Evolutionary conservation across 2,797 vertebrate genomes (phyloP), one percentile per base, ranked within the genome.

Genomic region (Orientallactaga sibirica): DNA sequence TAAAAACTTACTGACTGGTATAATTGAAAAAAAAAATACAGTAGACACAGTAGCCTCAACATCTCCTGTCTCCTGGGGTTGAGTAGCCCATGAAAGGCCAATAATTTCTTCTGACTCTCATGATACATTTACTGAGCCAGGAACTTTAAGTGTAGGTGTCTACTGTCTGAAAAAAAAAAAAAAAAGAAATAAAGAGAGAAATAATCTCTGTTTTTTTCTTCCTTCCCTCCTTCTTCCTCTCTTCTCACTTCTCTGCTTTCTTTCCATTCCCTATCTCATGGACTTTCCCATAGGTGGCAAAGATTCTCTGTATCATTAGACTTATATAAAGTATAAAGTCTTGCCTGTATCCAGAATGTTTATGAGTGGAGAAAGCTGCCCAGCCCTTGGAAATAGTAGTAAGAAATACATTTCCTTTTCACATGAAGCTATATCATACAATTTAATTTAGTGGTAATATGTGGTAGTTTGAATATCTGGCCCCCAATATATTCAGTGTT

Each of bases 391-490:
- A 5, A 75, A n/a, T 0, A 2, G 0, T 29, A 14, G 37, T 64
- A 68, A 43, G 43, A 81, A 90, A 78, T 11, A 41, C 29, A 64
- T 41, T 79, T 73, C 11, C 27, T 92, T 89, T 86, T 91, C 68
- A 91, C 2, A 15, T 7, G 70, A 86, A 91, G 58, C 18, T 84
- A 62, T 25, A 52, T 33, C 48, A 70, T 43, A 79, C 9, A 93
- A 76, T 20, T 84, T 75, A 73, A 12, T 18, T 90, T 91, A 58
- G 64, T 22, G 25, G 55, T 75, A 68, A 70, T 66, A 43, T 43
- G 33, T 37, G 33, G 33, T 37, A 37, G 33, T 37, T 37, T 37
- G 33, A 37, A 37, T 37, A 37, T 37, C 2, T 37, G 33, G 33
- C 33, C 33, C 33, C 33, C 33, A 37, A 37, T 37, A 37, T 37